Conservation (phyloP, 2,797 vertebrate genomes). For the Huso huso region DNA sequence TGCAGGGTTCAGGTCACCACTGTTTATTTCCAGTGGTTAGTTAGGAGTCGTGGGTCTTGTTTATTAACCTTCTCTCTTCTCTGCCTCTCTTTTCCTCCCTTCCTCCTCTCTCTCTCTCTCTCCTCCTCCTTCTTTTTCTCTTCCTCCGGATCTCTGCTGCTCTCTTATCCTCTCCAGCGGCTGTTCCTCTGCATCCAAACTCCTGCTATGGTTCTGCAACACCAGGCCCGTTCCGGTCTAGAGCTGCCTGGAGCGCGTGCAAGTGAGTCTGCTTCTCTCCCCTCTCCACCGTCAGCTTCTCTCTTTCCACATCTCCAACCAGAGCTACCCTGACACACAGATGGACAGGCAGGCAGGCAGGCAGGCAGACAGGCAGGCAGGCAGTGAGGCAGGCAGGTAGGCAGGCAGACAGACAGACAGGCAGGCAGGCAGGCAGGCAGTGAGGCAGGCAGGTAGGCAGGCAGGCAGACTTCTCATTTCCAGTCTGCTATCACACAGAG, state of each 20-base stretch:
- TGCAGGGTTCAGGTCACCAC: no score
- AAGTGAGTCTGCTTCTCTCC: slow-evolving; percentile 54
- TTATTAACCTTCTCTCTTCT: slow-evolving; percentile 45
- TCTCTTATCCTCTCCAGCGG: slow-evolving; percentile 59
- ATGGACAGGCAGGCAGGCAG: no score
- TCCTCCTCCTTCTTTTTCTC: slow-evolving; percentile 32
- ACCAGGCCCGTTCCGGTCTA: slow-evolving; percentile 89
- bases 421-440: no score
- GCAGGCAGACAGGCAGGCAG: no score
- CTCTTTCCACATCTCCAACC: background rate
- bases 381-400: background rate
- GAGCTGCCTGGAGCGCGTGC: slow-evolving; percentile 58
- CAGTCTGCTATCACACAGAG: no score
- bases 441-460: no score
- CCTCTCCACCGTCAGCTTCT: background rate
- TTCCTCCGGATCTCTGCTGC: slow-evolving; percentile 35
- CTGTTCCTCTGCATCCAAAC: slow-evolving; percentile 88
- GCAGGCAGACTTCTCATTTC: no score
- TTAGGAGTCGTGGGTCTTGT: slow-evolving; percentile 9
- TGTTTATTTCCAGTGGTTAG: no score
- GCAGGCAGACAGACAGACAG: no score
- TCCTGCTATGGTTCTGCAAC: slow-evolving; percentile 92
- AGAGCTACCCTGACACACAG: background rate
- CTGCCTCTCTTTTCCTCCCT: slow-evolving; percentile 32
- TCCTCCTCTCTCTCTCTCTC: slow-evolving; percentile 27